Evolutionary conservation across 2,888 invertebrate genomes (phyloP), one percentile per base, ranked within the genome.

Genomic region (Drosophila maculinotata): DNA sequence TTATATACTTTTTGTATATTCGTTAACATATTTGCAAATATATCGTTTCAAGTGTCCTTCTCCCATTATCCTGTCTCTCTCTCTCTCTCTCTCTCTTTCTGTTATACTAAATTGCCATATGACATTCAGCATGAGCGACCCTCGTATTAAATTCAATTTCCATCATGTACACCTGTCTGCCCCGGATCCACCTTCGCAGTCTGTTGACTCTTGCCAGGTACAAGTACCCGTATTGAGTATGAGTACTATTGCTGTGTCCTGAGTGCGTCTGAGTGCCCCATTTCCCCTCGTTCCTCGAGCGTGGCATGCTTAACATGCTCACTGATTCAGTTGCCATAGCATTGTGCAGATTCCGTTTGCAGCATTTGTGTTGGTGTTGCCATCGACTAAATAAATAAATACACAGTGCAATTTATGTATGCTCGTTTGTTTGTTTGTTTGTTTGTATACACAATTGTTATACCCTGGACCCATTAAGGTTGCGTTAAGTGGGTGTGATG

Each of bases 311-410:
- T 15, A n/a, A 15, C 28, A 10, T 23, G 41, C 35, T 42, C 28
- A 0, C 36, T 49, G 25, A 36, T 53, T 35, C 52, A 17, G 72
- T 60, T 70, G 42, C 33, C 62, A 67, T 62, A 62, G 59, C 78
- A 68, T 79, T 78, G 73, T 79, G 73, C 76, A 78, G 76, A 79
- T 69, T 78, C 72, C 68, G 48, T 71, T 67, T 53, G 74, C 26
- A 51, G 47, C 64, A 48, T 51, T 64, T 75, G 58, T 75, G 67
- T 72, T 76, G 76, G 67, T 72, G 78, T 72, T 78, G 81, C 79
- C 80, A 76, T 83, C 76, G 84, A 78, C 76, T 76, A 81, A 81
- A 84, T 84, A 80, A 80, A 81, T 81, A 79, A 79, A 82, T 79
- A 83, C 51, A 70, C 59, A 67, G 54, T 81, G 81, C 81, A 83